These are phyloP conservation scores for Andrena dorsata DNA, from an alignment of 2,888 invertebrate genomes.

Conservation along the genomic window DNA sequence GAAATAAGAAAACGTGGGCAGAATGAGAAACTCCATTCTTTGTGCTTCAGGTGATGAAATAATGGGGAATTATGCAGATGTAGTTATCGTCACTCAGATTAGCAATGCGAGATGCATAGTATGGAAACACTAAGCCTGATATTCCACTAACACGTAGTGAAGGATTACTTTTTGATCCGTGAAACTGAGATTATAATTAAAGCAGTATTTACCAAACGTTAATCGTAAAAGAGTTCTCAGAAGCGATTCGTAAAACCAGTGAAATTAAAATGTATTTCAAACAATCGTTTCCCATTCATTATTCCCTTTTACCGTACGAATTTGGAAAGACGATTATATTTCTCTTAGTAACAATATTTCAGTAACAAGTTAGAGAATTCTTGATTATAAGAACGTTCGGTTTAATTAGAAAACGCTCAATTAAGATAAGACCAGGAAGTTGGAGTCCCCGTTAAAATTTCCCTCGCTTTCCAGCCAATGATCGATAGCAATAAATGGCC, in stretches of 20 bases:
- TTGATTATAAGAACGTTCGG: background rate
- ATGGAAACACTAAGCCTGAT: background rate
- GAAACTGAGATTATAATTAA: background rate
- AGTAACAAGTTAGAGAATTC: background rate
- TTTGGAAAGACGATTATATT: background rate
- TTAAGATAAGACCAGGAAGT: slow-evolving; percentile 6
- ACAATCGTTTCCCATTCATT: background rate
- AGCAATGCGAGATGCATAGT: background rate
- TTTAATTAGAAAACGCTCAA: slow-evolving; percentile 6
- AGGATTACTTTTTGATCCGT: background rate
- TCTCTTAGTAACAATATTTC: background rate
- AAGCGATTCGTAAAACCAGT: background rate
- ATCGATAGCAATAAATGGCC: slow-evolving; percentile 36
- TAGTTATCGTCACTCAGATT: background rate
- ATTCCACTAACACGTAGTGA: background rate
- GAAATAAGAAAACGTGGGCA: background rate
- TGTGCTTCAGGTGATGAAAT: background rate
- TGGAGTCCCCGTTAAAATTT: background rate
- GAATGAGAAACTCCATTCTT: background rate
- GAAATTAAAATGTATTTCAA: background rate
- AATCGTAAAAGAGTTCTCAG: no score
- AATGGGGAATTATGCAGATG: background rate
- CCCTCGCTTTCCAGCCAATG: background rate
- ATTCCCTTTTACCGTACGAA: no score
- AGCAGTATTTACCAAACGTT: background rate